Conservation (phyloP, 2,113 vertebrate species). For the Oncorhynchus masou region DNA sequence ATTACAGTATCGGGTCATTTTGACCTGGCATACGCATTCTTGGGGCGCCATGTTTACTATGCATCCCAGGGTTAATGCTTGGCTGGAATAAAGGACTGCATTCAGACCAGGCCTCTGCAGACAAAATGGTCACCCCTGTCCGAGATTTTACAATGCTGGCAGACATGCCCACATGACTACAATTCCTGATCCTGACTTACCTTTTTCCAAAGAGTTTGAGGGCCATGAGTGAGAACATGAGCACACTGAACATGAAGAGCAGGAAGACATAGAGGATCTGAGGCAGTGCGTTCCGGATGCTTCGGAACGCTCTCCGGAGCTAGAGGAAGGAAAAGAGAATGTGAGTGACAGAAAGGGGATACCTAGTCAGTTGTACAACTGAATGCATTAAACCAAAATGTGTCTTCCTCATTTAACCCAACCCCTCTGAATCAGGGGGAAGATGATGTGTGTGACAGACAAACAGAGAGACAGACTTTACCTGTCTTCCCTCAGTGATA, state of each 20-base stretch:
- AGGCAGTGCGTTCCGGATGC: constrained; percentile 87
- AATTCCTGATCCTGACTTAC: constrained; percentile 57
- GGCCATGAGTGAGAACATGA: constrained; percentile 93
- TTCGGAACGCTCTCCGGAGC: constrained; percentile 88
- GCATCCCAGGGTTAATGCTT: too few relatives aligned
- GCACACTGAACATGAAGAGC: constrained; percentile 90
- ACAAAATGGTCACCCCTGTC: too few relatives aligned
- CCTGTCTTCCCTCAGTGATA: constrained; percentile 89
- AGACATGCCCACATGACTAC: too few relatives aligned
- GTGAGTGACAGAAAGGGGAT: neutral
- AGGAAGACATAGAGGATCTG: constrained; percentile 88
- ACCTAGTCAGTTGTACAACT: too few relatives aligned
- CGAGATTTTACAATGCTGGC: too few relatives aligned
- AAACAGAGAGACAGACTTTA: constrained; percentile 48
- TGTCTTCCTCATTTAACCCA: too few relatives aligned
- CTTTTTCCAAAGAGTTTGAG: constrained; percentile 88
- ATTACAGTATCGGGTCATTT: too few relatives aligned
- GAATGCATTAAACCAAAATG: too few relatives aligned
- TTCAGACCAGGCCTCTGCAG: too few relatives aligned
- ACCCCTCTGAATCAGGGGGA: neutral
- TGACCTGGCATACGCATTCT: too few relatives aligned
- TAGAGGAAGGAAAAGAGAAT: constrained; percentile 40
- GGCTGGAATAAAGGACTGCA: too few relatives aligned
- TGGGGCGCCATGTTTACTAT: too few relatives aligned
- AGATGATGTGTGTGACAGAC: neutral